Evolutionary conservation across 1,140 invertebrate species (phyloP).

Genomic region (Scaptomyza graminum): DNA sequence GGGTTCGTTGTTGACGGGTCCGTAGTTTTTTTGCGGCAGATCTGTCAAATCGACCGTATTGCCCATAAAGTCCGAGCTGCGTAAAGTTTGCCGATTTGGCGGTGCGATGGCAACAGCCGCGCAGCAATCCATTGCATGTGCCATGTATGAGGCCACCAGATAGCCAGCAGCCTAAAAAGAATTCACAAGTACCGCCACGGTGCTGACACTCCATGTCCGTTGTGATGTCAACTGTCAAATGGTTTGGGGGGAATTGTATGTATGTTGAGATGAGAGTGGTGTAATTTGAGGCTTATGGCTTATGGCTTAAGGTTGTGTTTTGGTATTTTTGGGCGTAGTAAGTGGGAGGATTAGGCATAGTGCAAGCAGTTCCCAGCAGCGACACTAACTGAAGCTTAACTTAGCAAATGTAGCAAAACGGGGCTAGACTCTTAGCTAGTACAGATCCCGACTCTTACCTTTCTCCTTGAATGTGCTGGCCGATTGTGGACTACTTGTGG

Average conservation of each 20-base stretch:
- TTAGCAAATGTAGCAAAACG: slow-evolving; percentile 11
- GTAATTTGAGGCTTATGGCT: slow-evolving; percentile 34
- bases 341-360: slow-evolving; percentile 69
- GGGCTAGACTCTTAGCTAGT: not conserved
- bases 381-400: slow-evolving; percentile 64
- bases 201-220: slow-evolving; percentile 85
- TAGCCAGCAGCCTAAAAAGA: slow-evolving; percentile 96
- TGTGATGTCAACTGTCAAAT: slow-evolving; percentile 81
- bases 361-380: slow-evolving; percentile 77
- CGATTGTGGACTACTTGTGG: slow-evolving; percentile 75
- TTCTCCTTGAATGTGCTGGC: slow-evolving; percentile 85
- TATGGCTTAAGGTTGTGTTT: not conserved
- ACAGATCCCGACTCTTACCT: slow-evolving; percentile 81
- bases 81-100: slow-evolving; percentile 89
- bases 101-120: slow-evolving; percentile 93
- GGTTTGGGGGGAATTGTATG: slow-evolving; percentile 30
- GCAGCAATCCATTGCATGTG: slow-evolving; percentile 92
- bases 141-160: slow-evolving; percentile 93
- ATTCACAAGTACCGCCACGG: slow-evolving; percentile 93
- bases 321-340: not conserved
- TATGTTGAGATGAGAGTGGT: slow-evolving; percentile 43
- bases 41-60: slow-evolving; percentile 83
- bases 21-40: slow-evolving; percentile 85
- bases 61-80: slow-evolving; percentile 79
- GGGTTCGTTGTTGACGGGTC: slow-evolving; percentile 90